A percentile compares a stretch with the other conserved stretches of the same genome.
phyloP scores from a whole-genome alignment of 2,797 vertebrate genomes.

The Zalophus californianus region DNA sequence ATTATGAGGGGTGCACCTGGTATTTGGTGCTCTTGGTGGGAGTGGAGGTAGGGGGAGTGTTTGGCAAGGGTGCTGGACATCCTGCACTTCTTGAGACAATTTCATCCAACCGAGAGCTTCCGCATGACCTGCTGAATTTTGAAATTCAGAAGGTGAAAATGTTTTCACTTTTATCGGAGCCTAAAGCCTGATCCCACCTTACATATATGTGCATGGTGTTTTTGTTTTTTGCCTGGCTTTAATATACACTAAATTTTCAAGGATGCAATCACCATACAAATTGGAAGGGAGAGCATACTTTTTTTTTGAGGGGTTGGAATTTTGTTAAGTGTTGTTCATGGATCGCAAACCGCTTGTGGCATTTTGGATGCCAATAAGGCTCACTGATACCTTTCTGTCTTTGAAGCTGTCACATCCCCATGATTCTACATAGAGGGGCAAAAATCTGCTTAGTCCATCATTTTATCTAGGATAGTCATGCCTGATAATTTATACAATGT shows the following conservation, averaged over 20 bases:
- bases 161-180: not conserved
- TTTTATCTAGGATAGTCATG: not conserved
- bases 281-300: not conserved
- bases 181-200: not conserved
- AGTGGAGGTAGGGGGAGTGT: not conserved
- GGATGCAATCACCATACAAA: not conserved
- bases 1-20: not conserved
- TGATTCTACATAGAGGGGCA: not conserved
- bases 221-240: not conserved
- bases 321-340: not conserved
- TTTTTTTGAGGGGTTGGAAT: not conserved
- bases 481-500: not conserved
- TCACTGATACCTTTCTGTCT: not conserved
- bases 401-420: not conserved
- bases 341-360: not conserved
- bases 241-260: not conserved
- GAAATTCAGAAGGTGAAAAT: not conserved
- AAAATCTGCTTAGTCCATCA: not conserved
- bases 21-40: not conserved
- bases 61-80: not conserved
- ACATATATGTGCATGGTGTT: not conserved
- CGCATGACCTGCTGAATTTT: not conserved
- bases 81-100: not conserved
- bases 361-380: not conserved
- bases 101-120: not conserved